Percentiles rank a stretch among this genome's conserved stretches.
Evolutionary conservation across 2,797 vertebrate species (phyloP).

Genomic region (Enteromius anoplus): DNA sequence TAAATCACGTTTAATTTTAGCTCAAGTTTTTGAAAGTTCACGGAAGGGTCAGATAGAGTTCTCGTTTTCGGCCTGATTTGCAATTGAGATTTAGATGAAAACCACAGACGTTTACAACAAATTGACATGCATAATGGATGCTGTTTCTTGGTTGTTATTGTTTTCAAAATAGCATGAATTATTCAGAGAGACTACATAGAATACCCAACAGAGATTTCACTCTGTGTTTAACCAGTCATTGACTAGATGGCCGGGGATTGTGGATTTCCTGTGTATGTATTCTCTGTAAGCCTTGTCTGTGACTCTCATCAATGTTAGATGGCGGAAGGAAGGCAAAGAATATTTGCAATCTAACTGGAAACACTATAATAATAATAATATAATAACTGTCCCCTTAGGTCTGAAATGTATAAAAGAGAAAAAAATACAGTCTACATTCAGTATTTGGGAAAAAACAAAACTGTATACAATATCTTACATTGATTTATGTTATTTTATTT

Average conservation of each 20-base stretch:
- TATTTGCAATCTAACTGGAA: constrained; percentile 69
- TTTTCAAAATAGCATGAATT: constrained; percentile 75
- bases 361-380: not conserved
- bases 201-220: constrained; percentile 71
- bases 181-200: constrained; percentile 70
- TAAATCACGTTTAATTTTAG: constrained; percentile 55
- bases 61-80: constrained; percentile 51
- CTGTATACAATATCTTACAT: no score
- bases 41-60: constrained; percentile 31
- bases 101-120: constrained; percentile 63
- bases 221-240: constrained; percentile 66
- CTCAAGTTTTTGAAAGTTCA: constrained; percentile 49
- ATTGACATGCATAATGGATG: constrained; percentile 71
- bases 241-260: constrained; percentile 66
- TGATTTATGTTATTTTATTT: not conserved
- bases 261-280: constrained; percentile 63
- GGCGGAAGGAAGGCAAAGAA: constrained; percentile 63
- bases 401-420: not conserved
- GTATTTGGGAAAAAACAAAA: not conserved
- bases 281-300: constrained; percentile 40
- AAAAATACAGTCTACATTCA: constrained; percentile 54
- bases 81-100: constrained; percentile 58
- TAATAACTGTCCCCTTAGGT: not conserved
- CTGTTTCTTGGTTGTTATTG: constrained; percentile 72
- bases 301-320: constrained; percentile 51